Conservation (phyloP, 2,888 invertebrate species). For the Melieria picta region DNA sequence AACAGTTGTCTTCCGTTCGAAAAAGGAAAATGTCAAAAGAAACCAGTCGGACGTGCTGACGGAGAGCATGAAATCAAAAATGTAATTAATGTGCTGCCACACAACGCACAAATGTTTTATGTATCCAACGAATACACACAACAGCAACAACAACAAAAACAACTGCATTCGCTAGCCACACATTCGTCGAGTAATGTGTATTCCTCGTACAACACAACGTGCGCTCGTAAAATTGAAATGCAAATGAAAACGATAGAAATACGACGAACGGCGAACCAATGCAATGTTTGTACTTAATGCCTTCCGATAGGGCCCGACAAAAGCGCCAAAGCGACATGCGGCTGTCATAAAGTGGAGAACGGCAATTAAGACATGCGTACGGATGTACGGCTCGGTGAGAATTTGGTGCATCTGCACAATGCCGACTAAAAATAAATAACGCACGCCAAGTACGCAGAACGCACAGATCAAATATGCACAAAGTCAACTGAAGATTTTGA, state of each 20-base stretch:
- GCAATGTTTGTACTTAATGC: background rate
- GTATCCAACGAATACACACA: slow-evolving; percentile 1
- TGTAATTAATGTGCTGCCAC: too few species aligned
- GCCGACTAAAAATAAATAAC: slow-evolving; percentile 14
- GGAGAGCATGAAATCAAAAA: too few species aligned
- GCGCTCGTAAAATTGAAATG: slow-evolving; percentile 34
- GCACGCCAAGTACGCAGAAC: too few species aligned
- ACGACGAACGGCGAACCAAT: background rate
- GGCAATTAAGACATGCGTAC: slow-evolving; percentile 18
- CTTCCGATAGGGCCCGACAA: background rate
- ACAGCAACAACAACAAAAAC: background rate
- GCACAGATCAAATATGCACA: too few species aligned
- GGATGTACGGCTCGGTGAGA: slow-evolving; percentile 46
- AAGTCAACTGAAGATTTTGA: too few species aligned
- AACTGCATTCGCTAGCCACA: background rate
- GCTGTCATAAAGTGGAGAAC: too few species aligned
- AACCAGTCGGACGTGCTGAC: too few species aligned
- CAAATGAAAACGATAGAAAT: background rate
- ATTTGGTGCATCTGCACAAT: slow-evolving; percentile 44
- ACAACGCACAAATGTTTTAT: background rate
- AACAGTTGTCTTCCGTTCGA: too few species aligned
- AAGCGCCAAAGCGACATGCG: background rate
- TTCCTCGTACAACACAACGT: background rate
- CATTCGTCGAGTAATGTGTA: background rate
- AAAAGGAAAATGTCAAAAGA: too few species aligned